Percentiles rank a stretch among this genome's conserved stretches.
Conservation (phyloP, 2,797 vertebrate species). For the Hirundo rustica region DNA sequence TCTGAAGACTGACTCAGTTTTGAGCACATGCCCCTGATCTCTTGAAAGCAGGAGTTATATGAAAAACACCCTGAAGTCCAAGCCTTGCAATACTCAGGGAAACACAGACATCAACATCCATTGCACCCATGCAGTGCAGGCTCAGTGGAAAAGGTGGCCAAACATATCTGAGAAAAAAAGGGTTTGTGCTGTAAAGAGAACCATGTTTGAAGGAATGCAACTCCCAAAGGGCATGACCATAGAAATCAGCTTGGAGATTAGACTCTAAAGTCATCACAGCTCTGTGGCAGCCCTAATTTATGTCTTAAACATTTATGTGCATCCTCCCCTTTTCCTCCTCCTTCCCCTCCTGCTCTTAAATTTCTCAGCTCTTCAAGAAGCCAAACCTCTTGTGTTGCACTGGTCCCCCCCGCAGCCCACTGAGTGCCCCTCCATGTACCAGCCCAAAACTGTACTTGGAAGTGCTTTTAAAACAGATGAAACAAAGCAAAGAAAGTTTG, state of each 20-base stretch:
- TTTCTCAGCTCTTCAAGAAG: not conserved
- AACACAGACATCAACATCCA: not conserved
- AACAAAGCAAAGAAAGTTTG: not conserved
- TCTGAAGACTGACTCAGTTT: not conserved
- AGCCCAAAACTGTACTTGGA: not conserved
- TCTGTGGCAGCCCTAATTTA: not conserved
- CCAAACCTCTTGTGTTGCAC: fast-evolving
- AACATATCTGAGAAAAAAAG: not conserved
- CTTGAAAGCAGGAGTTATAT: not conserved
- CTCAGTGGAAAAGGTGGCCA: not conserved
- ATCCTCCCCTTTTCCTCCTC: conserved; percentile 1
- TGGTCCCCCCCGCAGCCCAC: not conserved
- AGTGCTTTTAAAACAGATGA: not conserved
- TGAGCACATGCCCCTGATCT: not conserved
- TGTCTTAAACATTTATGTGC: not conserved
- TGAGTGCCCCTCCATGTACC: not conserved
- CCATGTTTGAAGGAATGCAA: not conserved
- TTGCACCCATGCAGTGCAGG: fast-evolving
- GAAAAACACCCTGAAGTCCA: not conserved
- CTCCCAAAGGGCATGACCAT: not conserved
- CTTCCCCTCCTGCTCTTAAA: not conserved
- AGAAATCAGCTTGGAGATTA: not conserved
- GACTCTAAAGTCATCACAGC: not conserved
- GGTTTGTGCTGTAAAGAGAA: fast-evolving
- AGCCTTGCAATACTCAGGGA: not conserved